Conservation (phyloP, 2,888 invertebrate genomes). For the Atethmia centrago region DNA sequence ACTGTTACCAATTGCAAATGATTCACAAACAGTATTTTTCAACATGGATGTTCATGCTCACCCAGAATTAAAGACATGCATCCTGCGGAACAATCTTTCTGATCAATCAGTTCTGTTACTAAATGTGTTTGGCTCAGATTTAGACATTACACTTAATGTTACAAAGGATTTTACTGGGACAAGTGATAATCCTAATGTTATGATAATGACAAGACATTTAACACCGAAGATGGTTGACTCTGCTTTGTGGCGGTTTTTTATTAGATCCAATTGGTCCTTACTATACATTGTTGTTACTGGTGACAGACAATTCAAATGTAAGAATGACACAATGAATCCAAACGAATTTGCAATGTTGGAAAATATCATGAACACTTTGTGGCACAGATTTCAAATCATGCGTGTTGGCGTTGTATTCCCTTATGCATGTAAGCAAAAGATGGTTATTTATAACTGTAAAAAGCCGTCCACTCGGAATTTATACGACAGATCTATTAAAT, state of each 20-base stretch:
- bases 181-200: slow-evolving; percentile 59
- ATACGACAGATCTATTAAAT: slow-evolving; percentile 74
- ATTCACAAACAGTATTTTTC: slow-evolving; percentile 46
- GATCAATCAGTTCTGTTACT: slow-evolving; percentile 34
- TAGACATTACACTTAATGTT: slow-evolving; percentile 7
- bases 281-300: slow-evolving; percentile 70
- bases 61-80: slow-evolving; percentile 40
- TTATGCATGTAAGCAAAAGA: slow-evolving; percentile 69
- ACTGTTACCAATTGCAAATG: slow-evolving; percentile 26
- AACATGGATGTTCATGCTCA: slow-evolving; percentile 35
- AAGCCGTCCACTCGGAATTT: slow-evolving; percentile 50
- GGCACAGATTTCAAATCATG: slow-evolving; percentile 70
- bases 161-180: slow-evolving; percentile 13
- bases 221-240: slow-evolving; percentile 54
- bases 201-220: slow-evolving; percentile 63
- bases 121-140: slow-evolving; percentile 12
- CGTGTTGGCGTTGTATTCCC: slow-evolving; percentile 71
- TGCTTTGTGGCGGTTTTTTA: slow-evolving; percentile 39
- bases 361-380: slow-evolving; percentile 71
- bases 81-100: slow-evolving; percentile 28
- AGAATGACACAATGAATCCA: slow-evolving; percentile 62
- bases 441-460: slow-evolving; percentile 69
- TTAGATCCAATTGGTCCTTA: slow-evolving; percentile 66
- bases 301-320: slow-evolving; percentile 65
- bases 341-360: slow-evolving; percentile 62